These are phyloP conservation scores for Agrochola lota DNA, from an alignment of 2,888 invertebrate genomes.

Conservation along the genomic window DNA sequence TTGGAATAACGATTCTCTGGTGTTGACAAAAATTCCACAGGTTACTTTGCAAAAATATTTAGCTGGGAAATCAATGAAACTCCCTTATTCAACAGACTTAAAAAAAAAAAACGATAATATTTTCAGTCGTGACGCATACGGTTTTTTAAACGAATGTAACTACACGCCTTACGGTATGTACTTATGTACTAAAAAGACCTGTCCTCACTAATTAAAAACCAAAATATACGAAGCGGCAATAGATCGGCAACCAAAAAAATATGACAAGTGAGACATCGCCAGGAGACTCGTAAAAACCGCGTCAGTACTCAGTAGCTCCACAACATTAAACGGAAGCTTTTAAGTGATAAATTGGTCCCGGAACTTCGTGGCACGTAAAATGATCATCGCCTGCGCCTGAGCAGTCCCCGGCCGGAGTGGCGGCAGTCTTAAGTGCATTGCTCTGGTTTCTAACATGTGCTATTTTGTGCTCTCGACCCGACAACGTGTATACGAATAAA, in stretches of 20 bases:
- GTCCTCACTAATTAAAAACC: neutral
- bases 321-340: conserved; percentile 86
- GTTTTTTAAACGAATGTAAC: neutral
- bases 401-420: conserved; percentile 72
- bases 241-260: conserved; percentile 63
- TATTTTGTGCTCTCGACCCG: conserved; percentile 63
- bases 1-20: conserved; percentile 27
- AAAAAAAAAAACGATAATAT: neutral
- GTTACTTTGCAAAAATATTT: neutral
- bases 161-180: too few relatives aligned
- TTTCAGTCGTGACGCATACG: neutral
- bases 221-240: conserved; percentile 28
- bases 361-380: conserved; percentile 88
- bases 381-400: conserved; percentile 83
- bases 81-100: neutral
- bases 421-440: conserved; percentile 82
- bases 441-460: conserved; percentile 78
- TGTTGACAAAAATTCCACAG: conserved; percentile 15
- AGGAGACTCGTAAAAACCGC: conserved; percentile 77
- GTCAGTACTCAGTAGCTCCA: conserved; percentile 70
- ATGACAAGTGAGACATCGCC: conserved; percentile 71
- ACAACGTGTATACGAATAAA: conserved; percentile 45
- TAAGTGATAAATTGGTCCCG: conserved; percentile 90
- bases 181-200: too few relatives aligned
- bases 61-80: neutral